Conservation (phyloP, 35 echinoderm and acorn worm genomes). For the Acanthaster planci region DNA sequence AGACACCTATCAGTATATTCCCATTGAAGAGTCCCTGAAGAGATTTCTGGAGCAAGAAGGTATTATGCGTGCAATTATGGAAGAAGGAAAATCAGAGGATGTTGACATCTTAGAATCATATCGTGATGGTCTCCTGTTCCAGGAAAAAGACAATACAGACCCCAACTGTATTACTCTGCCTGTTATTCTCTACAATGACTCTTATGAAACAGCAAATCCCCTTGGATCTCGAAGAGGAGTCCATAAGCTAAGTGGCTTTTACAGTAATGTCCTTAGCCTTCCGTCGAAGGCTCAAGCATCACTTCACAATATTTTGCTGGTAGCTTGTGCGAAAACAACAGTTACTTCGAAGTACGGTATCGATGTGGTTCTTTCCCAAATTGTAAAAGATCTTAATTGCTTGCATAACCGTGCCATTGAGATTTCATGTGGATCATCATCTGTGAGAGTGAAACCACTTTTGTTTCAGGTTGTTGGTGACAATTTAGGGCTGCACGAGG, state of each 20-base stretch:
- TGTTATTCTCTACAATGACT: constrained; percentile 44
- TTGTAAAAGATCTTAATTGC: constrained; percentile 38
- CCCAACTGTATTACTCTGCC: constrained; percentile 4
- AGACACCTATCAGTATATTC: not conserved
- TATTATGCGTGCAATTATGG: not conserved
- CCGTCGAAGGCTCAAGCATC: constrained; percentile 32
- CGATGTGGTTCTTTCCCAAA: constrained; percentile 35
- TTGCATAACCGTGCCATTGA: constrained; percentile 6
- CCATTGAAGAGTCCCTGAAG: not conserved
- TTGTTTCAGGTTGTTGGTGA: constrained; percentile 48
- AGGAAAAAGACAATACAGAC: constrained; percentile 24
- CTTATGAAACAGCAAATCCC: constrained; percentile 48
- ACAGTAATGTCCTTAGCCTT: constrained; percentile 39
- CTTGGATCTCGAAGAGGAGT: constrained; percentile 44
- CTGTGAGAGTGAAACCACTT: constrained; percentile 28
- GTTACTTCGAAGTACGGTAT: constrained; percentile 36
- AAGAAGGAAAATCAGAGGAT: constrained; percentile 8
- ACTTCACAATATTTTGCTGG: constrained; percentile 38
- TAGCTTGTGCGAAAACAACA: constrained; percentile 26
- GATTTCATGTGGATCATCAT: constrained; percentile 36
- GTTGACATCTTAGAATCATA: constrained; percentile 46
- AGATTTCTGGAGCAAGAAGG: not conserved
- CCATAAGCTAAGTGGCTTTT: constrained; percentile 50
- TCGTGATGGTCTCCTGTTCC: constrained; percentile 39
- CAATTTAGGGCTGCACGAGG: constrained; percentile 42